phyloP scores from a whole-genome alignment of 37 sponge, comb jelly and placozoan species.

The Chondrosia reniformis region DNA sequence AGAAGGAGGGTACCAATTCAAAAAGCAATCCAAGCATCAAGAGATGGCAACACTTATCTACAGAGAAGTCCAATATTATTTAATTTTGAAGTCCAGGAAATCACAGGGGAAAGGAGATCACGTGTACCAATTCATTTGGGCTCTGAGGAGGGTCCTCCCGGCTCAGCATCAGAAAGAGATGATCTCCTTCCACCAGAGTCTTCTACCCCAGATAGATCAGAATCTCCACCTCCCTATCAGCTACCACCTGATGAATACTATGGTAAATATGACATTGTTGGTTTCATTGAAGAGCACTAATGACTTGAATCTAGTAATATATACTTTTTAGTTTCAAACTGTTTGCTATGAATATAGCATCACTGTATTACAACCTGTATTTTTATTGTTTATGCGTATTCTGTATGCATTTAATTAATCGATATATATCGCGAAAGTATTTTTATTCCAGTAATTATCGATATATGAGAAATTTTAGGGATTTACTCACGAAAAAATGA shows the following conservation, averaged over 20 bases:
- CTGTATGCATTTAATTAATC: too few species aligned
- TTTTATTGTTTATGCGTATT: background rate
- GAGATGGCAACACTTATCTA: background rate
- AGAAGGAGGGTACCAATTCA: conserved; percentile 15
- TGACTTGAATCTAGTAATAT: too few species aligned
- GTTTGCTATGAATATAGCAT: background rate
- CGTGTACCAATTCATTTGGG: too few species aligned
- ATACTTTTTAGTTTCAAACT: background rate
- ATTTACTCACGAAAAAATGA: background rate
- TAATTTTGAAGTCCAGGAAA: conserved; percentile 24
- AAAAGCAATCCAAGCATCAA: background rate
- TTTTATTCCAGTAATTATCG: too few species aligned
- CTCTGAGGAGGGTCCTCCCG: conserved; percentile 3
- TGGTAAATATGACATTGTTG: background rate
- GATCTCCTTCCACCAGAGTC: background rate
- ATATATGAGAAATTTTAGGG: background rate
- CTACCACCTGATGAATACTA: conserved; percentile 3
- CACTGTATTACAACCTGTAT: background rate
- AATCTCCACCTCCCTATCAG: conserved; percentile 11
- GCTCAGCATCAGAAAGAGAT: background rate
- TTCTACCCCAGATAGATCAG: background rate
- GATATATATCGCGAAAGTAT: too few species aligned
- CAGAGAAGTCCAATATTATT: conserved; percentile 34
- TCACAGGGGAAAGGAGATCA: background rate
- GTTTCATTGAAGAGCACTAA: too few species aligned